Conservation (phyloP, 2,888 invertebrate genomes). For the Caenorhabditis doughertyi region DNA sequence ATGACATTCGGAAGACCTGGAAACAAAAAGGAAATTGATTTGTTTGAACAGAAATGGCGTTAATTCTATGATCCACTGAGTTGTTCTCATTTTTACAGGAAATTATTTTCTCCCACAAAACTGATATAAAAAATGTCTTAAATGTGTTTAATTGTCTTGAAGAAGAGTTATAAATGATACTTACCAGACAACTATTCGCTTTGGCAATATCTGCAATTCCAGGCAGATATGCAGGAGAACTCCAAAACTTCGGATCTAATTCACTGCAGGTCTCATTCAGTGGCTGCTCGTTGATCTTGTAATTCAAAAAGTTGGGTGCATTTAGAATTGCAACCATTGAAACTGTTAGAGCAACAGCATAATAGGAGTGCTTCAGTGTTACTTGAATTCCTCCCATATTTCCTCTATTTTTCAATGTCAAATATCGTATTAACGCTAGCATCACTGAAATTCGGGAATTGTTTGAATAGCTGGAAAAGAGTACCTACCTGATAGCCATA, state of each 20-base stretch:
- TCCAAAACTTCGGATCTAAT: conserved; percentile 62
- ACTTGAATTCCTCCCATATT: conserved; percentile 79
- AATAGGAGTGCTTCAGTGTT: conserved; percentile 79
- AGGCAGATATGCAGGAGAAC: conserved; percentile 77
- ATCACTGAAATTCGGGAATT: conserved; percentile 68
- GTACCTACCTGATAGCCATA: conserved; percentile 80
- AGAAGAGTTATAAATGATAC: conserved; percentile 7
- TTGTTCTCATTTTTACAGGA: too few relatives aligned
- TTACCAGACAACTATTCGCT: conserved; percentile 73
- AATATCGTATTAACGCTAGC: conserved; percentile 80
- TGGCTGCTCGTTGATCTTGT: conserved; percentile 78
- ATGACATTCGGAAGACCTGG: conserved; percentile 80
- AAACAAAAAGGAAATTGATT: too few relatives aligned
- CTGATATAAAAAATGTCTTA: too few relatives aligned
- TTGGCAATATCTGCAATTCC: conserved; percentile 81
- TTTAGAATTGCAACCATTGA: conserved; percentile 76
- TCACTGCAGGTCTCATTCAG: conserved; percentile 74
- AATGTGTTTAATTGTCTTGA: neutral
- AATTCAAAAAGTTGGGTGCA: conserved; percentile 81
- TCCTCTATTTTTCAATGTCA: conserved; percentile 80
- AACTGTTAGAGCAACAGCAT: conserved; percentile 79
- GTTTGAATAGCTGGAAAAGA: neutral
- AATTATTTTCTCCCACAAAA: too few relatives aligned
- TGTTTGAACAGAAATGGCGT: neutral
- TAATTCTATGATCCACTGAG: neutral